Percentiles rank a stretch among this genome's conserved stretches.
Conservation (phyloP, 1,140 invertebrate species). For the Riptortus pedestris region DNA sequence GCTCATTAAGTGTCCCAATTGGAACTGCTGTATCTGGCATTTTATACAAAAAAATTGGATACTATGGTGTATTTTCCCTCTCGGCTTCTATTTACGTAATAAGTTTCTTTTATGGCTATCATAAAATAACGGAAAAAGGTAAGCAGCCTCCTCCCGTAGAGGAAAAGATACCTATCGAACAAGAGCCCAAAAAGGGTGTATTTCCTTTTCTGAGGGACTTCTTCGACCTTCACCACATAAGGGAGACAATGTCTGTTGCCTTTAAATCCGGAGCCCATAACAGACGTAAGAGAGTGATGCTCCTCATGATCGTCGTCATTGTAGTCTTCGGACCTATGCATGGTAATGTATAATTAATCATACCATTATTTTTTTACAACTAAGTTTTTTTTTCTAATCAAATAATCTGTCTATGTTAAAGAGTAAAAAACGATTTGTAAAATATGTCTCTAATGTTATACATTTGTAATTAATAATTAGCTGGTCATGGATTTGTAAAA, state of each 20-base stretch:
- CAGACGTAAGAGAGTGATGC: slow-evolving; percentile 49
- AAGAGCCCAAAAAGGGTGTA: neutral
- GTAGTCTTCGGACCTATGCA: slow-evolving; percentile 72
- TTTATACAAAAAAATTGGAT: slow-evolving; percentile 54
- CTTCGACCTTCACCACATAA: slow-evolving; percentile 28
- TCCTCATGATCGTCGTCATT: slow-evolving; percentile 68
- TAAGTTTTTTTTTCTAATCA: no score
- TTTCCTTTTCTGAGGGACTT: slow-evolving; percentile 35
- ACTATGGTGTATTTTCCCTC: slow-evolving; percentile 66
- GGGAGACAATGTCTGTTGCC: slow-evolving; percentile 23
- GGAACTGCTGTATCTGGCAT: slow-evolving; percentile 33
- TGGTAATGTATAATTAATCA: slow-evolving; percentile 54
- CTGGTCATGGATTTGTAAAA: no score
- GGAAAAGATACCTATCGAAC: slow-evolving; percentile 4
- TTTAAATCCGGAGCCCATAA: slow-evolving; percentile 41
- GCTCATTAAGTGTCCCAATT: slow-evolving; percentile 66
- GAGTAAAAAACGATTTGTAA: no score
- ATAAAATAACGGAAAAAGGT: slow-evolving; percentile 7
- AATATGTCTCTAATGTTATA: no score
- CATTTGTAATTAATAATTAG: no score
- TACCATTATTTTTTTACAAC: no score
- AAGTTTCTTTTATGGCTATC: slow-evolving; percentile 54
- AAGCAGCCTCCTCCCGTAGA: neutral
- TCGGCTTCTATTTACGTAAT: slow-evolving; percentile 59
- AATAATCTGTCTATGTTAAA: no score